A percentile compares a stretch with the other conserved stretches of the same genome.
Conservation (phyloP, 2,888 invertebrate genomes). For the Drosophila pegasa region DNA sequence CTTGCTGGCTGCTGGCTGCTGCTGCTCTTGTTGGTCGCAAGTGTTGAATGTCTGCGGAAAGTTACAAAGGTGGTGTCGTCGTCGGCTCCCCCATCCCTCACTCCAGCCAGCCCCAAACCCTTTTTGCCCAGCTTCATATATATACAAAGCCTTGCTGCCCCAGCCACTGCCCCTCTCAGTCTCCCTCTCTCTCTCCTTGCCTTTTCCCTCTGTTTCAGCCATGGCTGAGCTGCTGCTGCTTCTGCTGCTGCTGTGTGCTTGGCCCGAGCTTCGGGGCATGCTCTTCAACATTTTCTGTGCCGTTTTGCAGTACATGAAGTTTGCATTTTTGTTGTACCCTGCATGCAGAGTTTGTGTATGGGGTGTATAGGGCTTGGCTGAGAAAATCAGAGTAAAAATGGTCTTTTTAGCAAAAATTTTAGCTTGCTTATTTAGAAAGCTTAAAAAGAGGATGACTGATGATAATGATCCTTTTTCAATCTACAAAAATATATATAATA, state of each 20-base stretch:
- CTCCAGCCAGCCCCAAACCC: not conserved
- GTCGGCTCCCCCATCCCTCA: constrained; percentile 10
- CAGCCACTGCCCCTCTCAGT: not conserved
- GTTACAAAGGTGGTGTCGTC: constrained; percentile 69
- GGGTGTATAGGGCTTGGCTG: not conserved
- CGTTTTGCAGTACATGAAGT: constrained; percentile 67
- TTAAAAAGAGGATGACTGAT: too few relatives aligned
- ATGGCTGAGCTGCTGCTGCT: constrained; percentile 24
- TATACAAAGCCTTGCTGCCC: constrained; percentile 5
- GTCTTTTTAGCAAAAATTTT: too few relatives aligned
- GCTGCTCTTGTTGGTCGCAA: constrained; percentile 61
- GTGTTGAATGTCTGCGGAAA: constrained; percentile 74
- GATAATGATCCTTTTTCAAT: too few relatives aligned
- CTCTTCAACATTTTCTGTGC: constrained; percentile 71
- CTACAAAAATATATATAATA: too few relatives aligned
- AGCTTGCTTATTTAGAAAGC: too few relatives aligned
- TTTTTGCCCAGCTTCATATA: constrained; percentile 10
- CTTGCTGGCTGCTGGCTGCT: constrained; percentile 47
- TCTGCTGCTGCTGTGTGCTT: constrained; percentile 16
- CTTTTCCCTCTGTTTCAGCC: constrained; percentile 25
- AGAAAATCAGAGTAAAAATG: not conserved
- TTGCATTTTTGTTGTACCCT: constrained; percentile 61
- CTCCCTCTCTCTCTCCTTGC: not conserved
- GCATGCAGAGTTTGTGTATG: not conserved
- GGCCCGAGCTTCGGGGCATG: constrained; percentile 47